A percentile compares a stretch with the other conserved stretches of the same genome.
Conservation (phyloP, 2,888 invertebrate genomes). For the Nudaria mundana region DNA sequence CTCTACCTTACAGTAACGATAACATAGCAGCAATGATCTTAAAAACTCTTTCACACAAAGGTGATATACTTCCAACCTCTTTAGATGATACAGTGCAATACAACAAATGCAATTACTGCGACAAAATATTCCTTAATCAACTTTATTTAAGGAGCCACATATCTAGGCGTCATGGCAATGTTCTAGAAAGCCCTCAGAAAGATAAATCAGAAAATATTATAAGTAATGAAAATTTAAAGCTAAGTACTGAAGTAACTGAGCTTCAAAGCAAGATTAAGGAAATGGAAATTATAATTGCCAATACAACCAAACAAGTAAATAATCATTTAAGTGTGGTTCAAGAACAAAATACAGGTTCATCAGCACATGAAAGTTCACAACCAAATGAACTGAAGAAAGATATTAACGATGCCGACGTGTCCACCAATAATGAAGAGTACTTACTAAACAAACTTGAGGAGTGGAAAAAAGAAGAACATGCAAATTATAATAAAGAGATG, state of each 20-base stretch:
- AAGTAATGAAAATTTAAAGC: slow-evolving; percentile 81
- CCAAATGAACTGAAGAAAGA: slow-evolving; percentile 28
- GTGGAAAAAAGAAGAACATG: slow-evolving; percentile 77
- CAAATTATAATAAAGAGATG: slow-evolving; percentile 78
- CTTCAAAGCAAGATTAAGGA: slow-evolving; percentile 73
- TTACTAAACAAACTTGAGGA: slow-evolving; percentile 66
- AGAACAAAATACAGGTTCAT: slow-evolving; percentile 11
- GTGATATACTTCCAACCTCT: slow-evolving; percentile 54
- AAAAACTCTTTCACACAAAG: slow-evolving; percentile 63
- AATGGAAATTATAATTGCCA: slow-evolving; percentile 56
- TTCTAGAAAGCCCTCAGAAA: slow-evolving; percentile 53
- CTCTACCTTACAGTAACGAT: slow-evolving; percentile 65
- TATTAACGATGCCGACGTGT: slow-evolving; percentile 59
- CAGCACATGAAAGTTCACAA: slow-evolving; percentile 9
- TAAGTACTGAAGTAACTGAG: slow-evolving; percentile 69
- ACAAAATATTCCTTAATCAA: slow-evolving; percentile 85
- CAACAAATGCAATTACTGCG: slow-evolving; percentile 83
- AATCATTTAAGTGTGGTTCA: slow-evolving; percentile 16
- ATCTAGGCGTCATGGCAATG: slow-evolving; percentile 78
- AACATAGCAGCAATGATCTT: slow-evolving; percentile 74
- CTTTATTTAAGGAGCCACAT: slow-evolving; percentile 84
- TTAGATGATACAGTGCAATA: slow-evolving; percentile 61
- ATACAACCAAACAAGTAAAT: slow-evolving; percentile 27
- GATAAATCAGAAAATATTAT: slow-evolving; percentile 35
- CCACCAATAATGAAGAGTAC: slow-evolving; percentile 51